A percentile compares a stretch with the other conserved stretches of the same genome.
phyloP scores from a whole-genome alignment of 2,888 invertebrate species.

The Lydus trimaculatus region DNA sequence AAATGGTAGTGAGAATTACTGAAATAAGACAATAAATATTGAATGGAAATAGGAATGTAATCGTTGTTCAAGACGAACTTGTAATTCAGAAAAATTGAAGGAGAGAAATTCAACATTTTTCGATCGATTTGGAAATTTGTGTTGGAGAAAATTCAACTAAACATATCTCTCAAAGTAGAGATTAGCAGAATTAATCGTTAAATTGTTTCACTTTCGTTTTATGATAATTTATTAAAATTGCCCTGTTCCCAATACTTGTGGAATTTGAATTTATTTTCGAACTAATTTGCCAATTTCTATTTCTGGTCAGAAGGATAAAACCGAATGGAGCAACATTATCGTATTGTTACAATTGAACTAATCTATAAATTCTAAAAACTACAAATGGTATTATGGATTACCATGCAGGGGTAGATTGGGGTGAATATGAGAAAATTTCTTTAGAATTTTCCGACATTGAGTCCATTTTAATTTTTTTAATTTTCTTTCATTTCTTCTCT shows the following conservation, averaged over 20 bases:
- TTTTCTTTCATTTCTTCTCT: not conserved
- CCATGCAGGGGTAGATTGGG: not conserved
- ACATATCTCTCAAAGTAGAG: no score
- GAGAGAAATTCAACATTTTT: not conserved
- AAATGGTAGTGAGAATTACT: not conserved
- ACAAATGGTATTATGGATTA: not conserved
- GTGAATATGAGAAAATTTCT: slow-evolving; percentile 1
- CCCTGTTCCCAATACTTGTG: not conserved
- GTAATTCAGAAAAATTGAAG: not conserved
- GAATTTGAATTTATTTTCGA: not conserved
- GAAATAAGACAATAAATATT: not conserved
- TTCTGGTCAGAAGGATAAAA: not conserved
- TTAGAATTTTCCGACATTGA: slow-evolving; percentile 22
- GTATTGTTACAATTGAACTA: not conserved
- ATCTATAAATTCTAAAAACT: no score
- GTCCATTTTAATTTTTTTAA: not conserved
- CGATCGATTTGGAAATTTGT: not conserved
- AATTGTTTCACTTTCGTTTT: not conserved
- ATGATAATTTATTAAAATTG: not conserved
- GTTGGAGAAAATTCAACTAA: no score
- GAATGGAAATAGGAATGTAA: not conserved
- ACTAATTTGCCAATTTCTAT: not conserved
- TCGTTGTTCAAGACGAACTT: not conserved
- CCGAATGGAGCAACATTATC: not conserved
- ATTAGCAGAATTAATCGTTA: not conserved